Evolutionary conservation across 2,888 invertebrate genomes (phyloP).

Genomic region (Drosophila emarginata): DNA sequence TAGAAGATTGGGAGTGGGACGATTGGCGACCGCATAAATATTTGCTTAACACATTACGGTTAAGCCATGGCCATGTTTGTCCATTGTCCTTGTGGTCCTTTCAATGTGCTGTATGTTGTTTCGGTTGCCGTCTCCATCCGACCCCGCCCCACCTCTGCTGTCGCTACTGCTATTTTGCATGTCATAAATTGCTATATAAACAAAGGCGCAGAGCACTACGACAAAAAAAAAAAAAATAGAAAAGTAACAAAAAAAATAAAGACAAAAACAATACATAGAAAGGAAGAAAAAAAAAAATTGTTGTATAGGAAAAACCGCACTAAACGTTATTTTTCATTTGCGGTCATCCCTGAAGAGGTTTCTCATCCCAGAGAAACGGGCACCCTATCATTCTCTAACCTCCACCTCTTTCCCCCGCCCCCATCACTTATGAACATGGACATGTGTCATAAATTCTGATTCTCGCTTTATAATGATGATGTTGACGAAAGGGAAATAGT

Average conservation of each 20-base stretch:
- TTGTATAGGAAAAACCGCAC: constrained; percentile 11
- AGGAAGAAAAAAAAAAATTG: not conserved
- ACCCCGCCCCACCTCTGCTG: not conserved
- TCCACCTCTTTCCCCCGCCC: not conserved
- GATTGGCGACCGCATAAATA: constrained; percentile 56
- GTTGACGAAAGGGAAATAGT: constrained; percentile 56
- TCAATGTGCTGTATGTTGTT: constrained; percentile 51
- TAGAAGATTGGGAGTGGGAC: not conserved
- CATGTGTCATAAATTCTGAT: constrained; percentile 61
- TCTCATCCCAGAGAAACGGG: not conserved
- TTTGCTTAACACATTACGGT: constrained; percentile 60
- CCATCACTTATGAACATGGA: constrained; percentile 16
- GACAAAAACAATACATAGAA: constrained; percentile 4
- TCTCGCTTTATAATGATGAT: constrained; percentile 54
- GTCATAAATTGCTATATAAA: constrained; percentile 73
- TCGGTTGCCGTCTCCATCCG: constrained; percentile 26
- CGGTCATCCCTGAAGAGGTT: constrained; percentile 8
- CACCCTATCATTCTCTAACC: not conserved
- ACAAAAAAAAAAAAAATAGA: constrained; percentile 15
- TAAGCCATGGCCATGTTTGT: constrained; percentile 47
- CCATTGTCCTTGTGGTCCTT: constrained; percentile 50
- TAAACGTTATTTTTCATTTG: constrained; percentile 50
- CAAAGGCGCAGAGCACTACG: constrained; percentile 55
- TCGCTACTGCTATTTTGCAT: constrained; percentile 52
- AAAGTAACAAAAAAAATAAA: constrained; percentile 16